phyloP scores from a whole-genome alignment of 2,797 vertebrate genomes.

The Sciurus vulgaris region DNA sequence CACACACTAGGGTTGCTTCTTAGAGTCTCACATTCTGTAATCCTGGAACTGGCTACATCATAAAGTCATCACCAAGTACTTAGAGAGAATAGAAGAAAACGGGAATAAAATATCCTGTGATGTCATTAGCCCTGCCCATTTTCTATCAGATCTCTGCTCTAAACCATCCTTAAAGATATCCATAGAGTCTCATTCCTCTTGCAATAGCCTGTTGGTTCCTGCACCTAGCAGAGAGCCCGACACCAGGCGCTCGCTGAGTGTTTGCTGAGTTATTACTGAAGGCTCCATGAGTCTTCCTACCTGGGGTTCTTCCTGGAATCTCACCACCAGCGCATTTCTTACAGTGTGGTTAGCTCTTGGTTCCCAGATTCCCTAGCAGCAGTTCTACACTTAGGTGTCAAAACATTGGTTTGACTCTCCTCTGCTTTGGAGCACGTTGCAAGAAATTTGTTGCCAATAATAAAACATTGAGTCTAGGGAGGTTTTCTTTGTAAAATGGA shows the following conservation, averaged over 20 bases:
- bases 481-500: conserved; percentile 19
- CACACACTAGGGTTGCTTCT: neutral
- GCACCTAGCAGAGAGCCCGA: neutral
- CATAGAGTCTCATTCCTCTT: neutral
- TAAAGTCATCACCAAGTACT: neutral
- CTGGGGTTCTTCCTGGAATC: neutral
- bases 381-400: neutral
- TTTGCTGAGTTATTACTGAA: neutral
- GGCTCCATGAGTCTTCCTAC: neutral
- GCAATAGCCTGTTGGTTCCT: neutral
- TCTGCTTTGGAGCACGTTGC: neutral
- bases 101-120: neutral
- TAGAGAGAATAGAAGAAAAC: neutral
- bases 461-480: neutral
- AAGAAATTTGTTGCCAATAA: conserved; percentile 41
- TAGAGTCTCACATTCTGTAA: neutral
- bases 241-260: neutral
- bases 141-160: neutral
- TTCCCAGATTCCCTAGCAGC: neutral
- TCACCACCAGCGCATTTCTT: neutral
- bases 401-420: neutral
- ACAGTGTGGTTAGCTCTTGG: neutral
- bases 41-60: neutral
- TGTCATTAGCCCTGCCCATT: neutral
- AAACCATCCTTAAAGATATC: neutral